phyloP scores from a whole-genome alignment of 2,888 invertebrate species.

The Mystacides longicornis region DNA sequence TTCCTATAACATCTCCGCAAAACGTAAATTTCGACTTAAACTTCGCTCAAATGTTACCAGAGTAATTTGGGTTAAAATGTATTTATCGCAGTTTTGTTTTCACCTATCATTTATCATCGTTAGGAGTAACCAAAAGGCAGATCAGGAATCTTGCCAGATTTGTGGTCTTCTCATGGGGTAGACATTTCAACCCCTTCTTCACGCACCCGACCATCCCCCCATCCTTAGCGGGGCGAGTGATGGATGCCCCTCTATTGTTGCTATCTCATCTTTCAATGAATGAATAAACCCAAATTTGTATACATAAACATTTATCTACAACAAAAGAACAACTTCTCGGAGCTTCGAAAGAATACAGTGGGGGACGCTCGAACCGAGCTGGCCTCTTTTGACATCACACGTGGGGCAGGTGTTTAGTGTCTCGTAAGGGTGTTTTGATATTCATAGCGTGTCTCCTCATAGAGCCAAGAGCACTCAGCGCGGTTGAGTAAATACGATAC shows the following conservation, averaged over 20 bases:
- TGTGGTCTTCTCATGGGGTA: slow-evolving; percentile 1
- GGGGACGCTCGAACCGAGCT: no score
- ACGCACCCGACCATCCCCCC: background rate
- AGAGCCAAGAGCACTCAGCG: no score
- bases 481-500: no score
- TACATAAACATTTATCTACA: background rate
- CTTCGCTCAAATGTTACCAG: background rate
- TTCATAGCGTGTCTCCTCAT: no score
- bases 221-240: slow-evolving; percentile 6
- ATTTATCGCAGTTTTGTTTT: slow-evolving; percentile 2
- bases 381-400: no score
- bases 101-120: slow-evolving; percentile 2
- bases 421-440: no score
- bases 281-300: slow-evolving; percentile 8
- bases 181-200: background rate
- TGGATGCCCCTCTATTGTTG: slow-evolving; percentile 14
- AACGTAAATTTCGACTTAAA: slow-evolving; percentile 1
- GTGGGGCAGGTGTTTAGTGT: no score
- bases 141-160: slow-evolving; percentile 2
- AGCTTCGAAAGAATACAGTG: background rate
- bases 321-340: slow-evolving; percentile 2
- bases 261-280: slow-evolving; percentile 10
- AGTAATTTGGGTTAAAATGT: slow-evolving; percentile 1
- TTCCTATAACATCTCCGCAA: background rate
- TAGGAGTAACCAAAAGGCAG: background rate